Evolutionary conservation across 2,113 vertebrate genomes (phyloP).

Genomic region (Speoplatyrhinus poulsoni): DNA sequence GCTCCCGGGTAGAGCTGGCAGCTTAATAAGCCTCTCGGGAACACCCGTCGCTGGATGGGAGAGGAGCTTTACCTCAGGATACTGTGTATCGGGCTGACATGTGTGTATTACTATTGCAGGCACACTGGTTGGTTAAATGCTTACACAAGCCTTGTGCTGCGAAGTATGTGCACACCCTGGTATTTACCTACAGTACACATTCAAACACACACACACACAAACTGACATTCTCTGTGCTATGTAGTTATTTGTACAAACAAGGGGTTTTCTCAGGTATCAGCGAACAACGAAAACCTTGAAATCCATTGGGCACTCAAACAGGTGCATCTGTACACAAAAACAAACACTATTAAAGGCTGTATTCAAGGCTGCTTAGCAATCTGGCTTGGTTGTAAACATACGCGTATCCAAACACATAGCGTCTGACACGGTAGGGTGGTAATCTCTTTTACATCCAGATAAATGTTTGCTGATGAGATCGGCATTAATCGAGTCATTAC

Average conservation of each 20-base stretch:
- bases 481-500: slow-evolving; percentile 47
- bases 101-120: slow-evolving; percentile 47
- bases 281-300: too few species aligned
- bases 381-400: neutral
- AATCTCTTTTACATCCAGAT: slow-evolving; percentile 41
- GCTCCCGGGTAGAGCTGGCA: slow-evolving; percentile 60
- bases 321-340: neutral
- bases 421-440: slow-evolving; percentile 13
- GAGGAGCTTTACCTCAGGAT: slow-evolving; percentile 58
- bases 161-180: slow-evolving; percentile 4
- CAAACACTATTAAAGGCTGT: neutral
- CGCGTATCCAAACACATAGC: neutral
- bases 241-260: too few species aligned
- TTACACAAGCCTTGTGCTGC: neutral
- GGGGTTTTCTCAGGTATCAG: too few species aligned
- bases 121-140: slow-evolving; percentile 2
- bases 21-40: slow-evolving; percentile 71
- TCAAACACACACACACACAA: neutral
- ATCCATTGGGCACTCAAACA: too few species aligned
- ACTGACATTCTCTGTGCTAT: neutral
- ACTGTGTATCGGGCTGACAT: too few species aligned
- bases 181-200: slow-evolving; percentile 1
- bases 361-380: neutral
- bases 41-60: slow-evolving; percentile 51
- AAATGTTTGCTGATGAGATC: slow-evolving; percentile 45